Conservation (phyloP, 2,888 invertebrate species). For the Nemotelus nigrinus region DNA sequence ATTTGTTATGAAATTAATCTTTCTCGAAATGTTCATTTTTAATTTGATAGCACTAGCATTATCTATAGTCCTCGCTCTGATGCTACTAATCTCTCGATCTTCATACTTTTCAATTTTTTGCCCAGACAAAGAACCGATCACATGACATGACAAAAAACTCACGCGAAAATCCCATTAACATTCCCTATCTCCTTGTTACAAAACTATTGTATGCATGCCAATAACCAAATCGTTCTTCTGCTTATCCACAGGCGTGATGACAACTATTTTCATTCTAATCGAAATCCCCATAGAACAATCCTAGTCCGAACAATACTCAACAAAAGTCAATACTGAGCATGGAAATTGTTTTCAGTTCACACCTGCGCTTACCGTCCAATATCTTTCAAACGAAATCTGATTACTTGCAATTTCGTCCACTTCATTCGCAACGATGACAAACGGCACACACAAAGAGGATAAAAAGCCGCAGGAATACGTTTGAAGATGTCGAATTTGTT, state of each 20-base stretch:
- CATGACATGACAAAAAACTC: too few relatives aligned
- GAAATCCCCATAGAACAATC: constrained; percentile 3
- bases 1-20: too few relatives aligned
- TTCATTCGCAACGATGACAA: constrained; percentile 6
- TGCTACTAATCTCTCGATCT: too few relatives aligned
- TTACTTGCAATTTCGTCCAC: constrained; percentile 43
- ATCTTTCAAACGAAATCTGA: constrained; percentile 44
- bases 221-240: too few relatives aligned
- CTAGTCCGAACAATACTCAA: background rate
- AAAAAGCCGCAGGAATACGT: constrained; percentile 28
- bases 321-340: background rate
- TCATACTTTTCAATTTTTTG: too few relatives aligned
- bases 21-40: too few relatives aligned
- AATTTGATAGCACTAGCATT: too few relatives aligned
- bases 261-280: background rate
- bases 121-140: too few relatives aligned
- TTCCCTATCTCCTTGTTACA: too few relatives aligned
- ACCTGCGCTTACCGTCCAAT: background rate
- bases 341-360: constrained; percentile 21
- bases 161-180: too few relatives aligned
- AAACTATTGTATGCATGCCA: too few relatives aligned
- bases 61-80: too few relatives aligned
- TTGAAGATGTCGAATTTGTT: constrained; percentile 47
- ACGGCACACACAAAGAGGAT: background rate
- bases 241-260: constrained; percentile 12